Conservation (phyloP, 1,140 invertebrate genomes). For the Copidosoma floridanum region DNA sequence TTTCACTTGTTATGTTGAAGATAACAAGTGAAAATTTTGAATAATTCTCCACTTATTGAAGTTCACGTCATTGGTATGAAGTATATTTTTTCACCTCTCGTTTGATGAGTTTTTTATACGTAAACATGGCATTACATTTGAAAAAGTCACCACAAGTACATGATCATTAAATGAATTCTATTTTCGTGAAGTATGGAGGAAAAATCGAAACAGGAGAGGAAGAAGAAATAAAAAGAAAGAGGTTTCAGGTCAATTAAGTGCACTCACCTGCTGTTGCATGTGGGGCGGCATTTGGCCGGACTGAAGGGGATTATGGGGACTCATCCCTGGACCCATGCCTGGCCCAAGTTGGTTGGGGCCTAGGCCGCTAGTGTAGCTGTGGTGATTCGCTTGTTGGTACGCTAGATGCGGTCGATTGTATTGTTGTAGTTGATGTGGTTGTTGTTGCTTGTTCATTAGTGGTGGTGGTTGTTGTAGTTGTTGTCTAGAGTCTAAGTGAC, state of each 20-base stretch:
- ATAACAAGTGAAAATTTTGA: no score
- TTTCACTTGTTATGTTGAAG: no score
- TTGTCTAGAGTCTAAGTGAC: conserved; percentile 60
- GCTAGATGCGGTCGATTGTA: conserved; percentile 59
- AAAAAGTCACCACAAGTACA: no score
- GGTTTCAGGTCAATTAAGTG: conserved; percentile 20
- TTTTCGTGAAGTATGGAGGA: no score
- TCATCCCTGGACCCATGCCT: conserved; percentile 44
- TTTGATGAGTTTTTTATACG: no score
- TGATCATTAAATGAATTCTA: no score
- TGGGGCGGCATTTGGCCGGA: conserved; percentile 53
- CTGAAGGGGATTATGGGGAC: conserved; percentile 50
- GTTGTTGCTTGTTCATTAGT: conserved; percentile 54
- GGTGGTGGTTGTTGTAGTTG: conserved; percentile 43
- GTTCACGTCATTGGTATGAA: no score
- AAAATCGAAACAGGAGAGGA: conserved; percentile 12
- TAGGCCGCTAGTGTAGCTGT: conserved; percentile 57
- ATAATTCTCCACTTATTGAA: no score
- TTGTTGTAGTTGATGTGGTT: conserved; percentile 55
- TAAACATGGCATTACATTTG: conserved; percentile 7
- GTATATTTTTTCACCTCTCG: no score
- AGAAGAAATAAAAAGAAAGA: background rate
- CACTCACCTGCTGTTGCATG: conserved; percentile 61
- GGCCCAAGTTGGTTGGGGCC: conserved; percentile 56
- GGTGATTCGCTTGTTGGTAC: conserved; percentile 59